Evolutionary conservation across 1,140 invertebrate species (phyloP).

Genomic region (fruit fly (Drosophila melanogaster)): Release_6_plus_ISO1_MT NT_033777.3:20949501-20950000

Average conservation of each 20-base stretch:
- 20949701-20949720: conserved; percentile 58
- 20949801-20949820: conserved; percentile 8
- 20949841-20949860: conserved; percentile 52
- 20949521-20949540: conserved; percentile 77
- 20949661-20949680: conserved; percentile 66
- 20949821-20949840: conserved; percentile 15
- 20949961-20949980: conserved; percentile 44
- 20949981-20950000: conserved; percentile 22
- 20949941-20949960: conserved; percentile 33
- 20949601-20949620: conserved; percentile 26
- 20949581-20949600: conserved; percentile 59
- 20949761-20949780: conserved; percentile 4
- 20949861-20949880: conserved; percentile 29
- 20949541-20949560: conserved; percentile 32
- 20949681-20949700: conserved; percentile 65
- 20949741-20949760: conserved; percentile 12
- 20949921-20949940: conserved; percentile 7
- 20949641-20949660: conserved; percentile 35
- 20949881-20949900: conserved; percentile 3
- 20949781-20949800: conserved; percentile 6
- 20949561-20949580: conserved; percentile 42
- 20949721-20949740: conserved; percentile 18
- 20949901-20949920: conserved; percentile 6
- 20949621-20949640: conserved; percentile 43
- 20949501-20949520: conserved; percentile 73